Evolutionary conservation across 2,113 vertebrate species (phyloP).

Genomic region (Hippopotamus amphibius): DNA sequence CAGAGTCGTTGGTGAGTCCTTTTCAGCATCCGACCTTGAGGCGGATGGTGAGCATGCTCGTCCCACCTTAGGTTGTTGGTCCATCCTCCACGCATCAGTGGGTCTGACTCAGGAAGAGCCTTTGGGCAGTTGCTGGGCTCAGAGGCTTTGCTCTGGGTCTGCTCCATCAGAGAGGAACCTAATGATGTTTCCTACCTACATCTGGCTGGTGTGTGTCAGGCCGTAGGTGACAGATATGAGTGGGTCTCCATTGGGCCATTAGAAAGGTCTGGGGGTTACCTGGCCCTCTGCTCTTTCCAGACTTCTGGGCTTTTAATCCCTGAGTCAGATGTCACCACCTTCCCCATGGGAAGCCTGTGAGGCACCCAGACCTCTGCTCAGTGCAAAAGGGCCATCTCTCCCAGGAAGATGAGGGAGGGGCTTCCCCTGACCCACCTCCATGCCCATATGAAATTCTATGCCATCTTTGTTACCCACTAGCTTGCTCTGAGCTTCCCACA

Average conservation of each 20-base stretch:
- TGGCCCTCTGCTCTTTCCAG: background rate
- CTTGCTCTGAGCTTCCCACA: constrained; percentile 64
- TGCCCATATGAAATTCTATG: background rate
- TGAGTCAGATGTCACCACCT: background rate
- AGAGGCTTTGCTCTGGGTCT: background rate
- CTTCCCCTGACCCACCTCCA: background rate
- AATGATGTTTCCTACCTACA: background rate
- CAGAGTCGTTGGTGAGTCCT: background rate
- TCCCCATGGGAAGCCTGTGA: background rate
- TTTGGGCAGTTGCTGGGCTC: background rate
- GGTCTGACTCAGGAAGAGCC: background rate
- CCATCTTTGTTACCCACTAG: background rate
- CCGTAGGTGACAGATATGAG: background rate
- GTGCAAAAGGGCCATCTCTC: background rate
- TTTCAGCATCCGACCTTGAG: background rate
- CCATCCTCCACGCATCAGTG: background rate
- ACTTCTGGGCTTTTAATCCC: constrained; percentile 26
- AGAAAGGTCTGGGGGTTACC: background rate
- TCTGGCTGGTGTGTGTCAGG: background rate
- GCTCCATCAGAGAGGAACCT: background rate
- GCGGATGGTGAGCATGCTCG: background rate
- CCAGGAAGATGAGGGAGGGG: background rate
- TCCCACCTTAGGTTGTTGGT: background rate
- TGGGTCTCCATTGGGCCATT: background rate
- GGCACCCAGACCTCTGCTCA: background rate